phyloP scores from a whole-genome alignment of 2,888 invertebrate genomes.

The Epirrhoe alternata region DNA sequence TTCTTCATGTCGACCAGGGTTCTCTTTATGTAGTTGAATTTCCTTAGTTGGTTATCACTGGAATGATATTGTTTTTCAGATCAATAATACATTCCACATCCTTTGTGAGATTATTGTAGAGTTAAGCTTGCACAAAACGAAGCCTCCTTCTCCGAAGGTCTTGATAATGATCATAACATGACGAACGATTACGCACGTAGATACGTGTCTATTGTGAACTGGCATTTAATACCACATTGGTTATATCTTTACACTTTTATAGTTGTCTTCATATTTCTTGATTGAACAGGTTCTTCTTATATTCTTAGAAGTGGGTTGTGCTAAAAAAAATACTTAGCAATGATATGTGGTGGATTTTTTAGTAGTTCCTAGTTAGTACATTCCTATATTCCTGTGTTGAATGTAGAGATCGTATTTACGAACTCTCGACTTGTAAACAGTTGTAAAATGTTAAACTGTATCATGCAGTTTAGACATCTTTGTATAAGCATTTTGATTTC shows the following conservation, averaged over 20 bases:
- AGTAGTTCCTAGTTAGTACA: too few relatives aligned
- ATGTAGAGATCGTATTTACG: too few relatives aligned
- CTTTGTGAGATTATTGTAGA: conserved; percentile 33
- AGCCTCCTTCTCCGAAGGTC: conserved; percentile 37
- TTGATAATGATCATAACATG: conserved; percentile 38
- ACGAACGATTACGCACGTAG: conserved; percentile 16
- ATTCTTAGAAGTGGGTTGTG: neutral
- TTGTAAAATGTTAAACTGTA: too few relatives aligned
- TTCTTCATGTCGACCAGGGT: neutral
- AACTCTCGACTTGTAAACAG: too few relatives aligned
- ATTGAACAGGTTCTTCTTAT: neutral
- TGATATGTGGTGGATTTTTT: too few relatives aligned
- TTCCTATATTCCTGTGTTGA: too few relatives aligned
- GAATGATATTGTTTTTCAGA: neutral
- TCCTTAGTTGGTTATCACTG: neutral
- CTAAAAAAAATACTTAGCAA: too few relatives aligned
- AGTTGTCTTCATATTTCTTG: neutral
- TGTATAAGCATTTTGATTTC: neutral
- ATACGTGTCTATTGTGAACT: conserved; percentile 11
- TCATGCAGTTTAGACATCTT: neutral
- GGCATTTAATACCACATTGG: neutral
- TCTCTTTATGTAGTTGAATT: neutral
- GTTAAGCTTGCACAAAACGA: conserved; percentile 40
- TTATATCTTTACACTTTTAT: conserved; percentile 4
- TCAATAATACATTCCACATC: conserved; percentile 12